A percentile compares a stretch with the other conserved stretches of the same genome.
These are phyloP conservation scores for Calephelis virginiensis DNA, from an alignment of 1,140 invertebrate genomes.

Conservation along the genomic window DNA sequence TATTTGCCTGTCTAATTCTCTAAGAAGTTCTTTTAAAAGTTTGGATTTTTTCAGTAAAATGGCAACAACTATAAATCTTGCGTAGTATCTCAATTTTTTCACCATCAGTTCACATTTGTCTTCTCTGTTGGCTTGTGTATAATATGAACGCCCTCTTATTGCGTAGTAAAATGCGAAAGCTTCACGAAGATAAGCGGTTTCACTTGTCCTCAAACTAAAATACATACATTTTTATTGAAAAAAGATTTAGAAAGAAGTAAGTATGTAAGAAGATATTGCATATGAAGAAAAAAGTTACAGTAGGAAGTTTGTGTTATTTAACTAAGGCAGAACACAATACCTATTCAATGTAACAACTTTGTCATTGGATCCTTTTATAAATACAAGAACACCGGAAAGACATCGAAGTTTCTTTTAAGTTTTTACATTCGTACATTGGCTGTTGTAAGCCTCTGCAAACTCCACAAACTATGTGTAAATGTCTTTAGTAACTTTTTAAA, in stretches of 20 bases:
- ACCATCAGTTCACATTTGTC: conserved; percentile 98
- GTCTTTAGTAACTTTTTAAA: too few species aligned
- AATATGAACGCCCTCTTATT: conserved; percentile 95
- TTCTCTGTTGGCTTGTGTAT: conserved; percentile 95
- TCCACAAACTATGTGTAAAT: too few species aligned
- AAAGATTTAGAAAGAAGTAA: neutral
- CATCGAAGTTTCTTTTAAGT: too few species aligned
- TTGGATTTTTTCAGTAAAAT: conserved; percentile 96
- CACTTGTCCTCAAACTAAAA: conserved; percentile 93
- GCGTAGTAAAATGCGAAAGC: conserved; percentile 98
- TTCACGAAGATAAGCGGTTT: conserved; percentile 97
- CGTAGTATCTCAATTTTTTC: conserved; percentile 97
- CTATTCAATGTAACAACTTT: too few species aligned
- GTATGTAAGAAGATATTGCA: too few species aligned
- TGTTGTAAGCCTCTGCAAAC: too few species aligned
- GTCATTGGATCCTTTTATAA: too few species aligned
- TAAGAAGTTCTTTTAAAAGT: conserved; percentile 93
- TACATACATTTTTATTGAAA: conserved; percentile 9
- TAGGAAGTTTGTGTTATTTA: too few species aligned
- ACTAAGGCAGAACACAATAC: too few species aligned
- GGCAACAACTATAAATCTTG: conserved; percentile 97
- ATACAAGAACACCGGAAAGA: too few species aligned
- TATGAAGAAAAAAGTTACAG: too few species aligned
- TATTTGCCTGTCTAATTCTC: conserved; percentile 93
- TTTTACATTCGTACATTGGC: too few species aligned